Percentiles rank a stretch among this genome's conserved stretches.
Evolutionary conservation across 2,797 vertebrate genomes (phyloP).

Genomic region (Sebastes vulpes): DNA sequence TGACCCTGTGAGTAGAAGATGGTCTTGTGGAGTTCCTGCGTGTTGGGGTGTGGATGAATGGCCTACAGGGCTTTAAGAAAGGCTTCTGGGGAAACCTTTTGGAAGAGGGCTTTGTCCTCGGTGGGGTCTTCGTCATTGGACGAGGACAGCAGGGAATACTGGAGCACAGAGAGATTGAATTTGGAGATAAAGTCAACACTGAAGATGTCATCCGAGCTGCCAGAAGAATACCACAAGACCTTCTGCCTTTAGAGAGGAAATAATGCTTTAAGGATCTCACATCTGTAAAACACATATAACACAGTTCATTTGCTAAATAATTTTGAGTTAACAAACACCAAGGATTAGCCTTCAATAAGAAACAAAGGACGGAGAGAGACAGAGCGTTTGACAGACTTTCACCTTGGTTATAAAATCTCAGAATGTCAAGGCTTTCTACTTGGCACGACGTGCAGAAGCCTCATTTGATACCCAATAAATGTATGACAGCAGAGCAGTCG

Average conservation of each 20-base stretch:
- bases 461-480: conserved; percentile 79
- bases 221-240: conserved; percentile 80
- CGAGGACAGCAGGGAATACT: too few species aligned
- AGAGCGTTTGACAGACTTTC: conserved; percentile 45
- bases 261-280: conserved; percentile 10
- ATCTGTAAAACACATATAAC: not conserved
- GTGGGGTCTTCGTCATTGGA: conserved; percentile 87
- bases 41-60: conserved; percentile 90
- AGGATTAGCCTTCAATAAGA: conserved; percentile 11
- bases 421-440: conserved; percentile 48
- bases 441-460: conserved; percentile 34
- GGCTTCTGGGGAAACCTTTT: conserved; percentile 91
- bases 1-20: conserved; percentile 32
- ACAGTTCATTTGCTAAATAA: conserved; percentile 6
- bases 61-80: conserved; percentile 87
- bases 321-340: conserved; percentile 14
- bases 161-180: too few species aligned
- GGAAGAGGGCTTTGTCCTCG: conserved; percentile 93
- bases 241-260: conserved; percentile 24
- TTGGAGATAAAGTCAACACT: conserved; percentile 52
- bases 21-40: conserved; percentile 67
- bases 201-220: conserved; percentile 88
- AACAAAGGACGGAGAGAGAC: conserved; percentile 15
- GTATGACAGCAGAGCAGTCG: conserved; percentile 71
- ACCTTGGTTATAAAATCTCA: conserved; percentile 71